Evolutionary conservation across 2,113 vertebrate species (phyloP).

Genomic region (Bos indicus): DNA sequence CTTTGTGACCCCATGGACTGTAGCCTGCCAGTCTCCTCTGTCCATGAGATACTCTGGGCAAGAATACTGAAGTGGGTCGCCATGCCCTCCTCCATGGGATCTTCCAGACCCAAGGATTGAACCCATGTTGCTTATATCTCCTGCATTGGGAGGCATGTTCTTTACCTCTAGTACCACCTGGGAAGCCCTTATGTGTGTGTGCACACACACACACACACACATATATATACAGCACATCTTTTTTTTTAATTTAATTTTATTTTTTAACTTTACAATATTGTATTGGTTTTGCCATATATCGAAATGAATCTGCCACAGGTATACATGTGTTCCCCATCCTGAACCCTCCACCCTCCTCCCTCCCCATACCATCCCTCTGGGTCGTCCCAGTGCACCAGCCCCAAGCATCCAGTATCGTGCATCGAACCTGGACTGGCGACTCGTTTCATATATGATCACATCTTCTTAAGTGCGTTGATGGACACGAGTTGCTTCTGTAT

Average conservation of each 20-base stretch:
- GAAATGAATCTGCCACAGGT: no score
- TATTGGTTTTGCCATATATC: no score
- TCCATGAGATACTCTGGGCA: neutral
- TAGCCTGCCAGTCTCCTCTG: neutral
- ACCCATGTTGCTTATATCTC: neutral
- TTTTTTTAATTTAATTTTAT: no score
- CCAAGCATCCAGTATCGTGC: no score
- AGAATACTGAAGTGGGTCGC: neutral
- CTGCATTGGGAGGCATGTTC: neutral
- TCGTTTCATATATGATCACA: no score
- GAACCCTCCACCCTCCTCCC: no score
- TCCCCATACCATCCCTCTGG: no score
- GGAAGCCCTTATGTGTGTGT: neutral
- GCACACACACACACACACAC: neutral
- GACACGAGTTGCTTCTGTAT: neutral
- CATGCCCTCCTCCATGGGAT: neutral
- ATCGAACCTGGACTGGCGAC: no score
- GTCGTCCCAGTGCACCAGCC: no score
- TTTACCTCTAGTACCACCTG: neutral
- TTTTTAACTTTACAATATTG: no score
- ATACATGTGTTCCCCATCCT: no score
- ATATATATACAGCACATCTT: rapidly evolving
- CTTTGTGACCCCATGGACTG: neutral
- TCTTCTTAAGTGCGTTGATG: neutral
- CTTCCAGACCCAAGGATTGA: neutral